These are phyloP conservation scores for Athalia cordata DNA, from an alignment of 2,888 invertebrate genomes.

Conservation along the genomic window DNA sequence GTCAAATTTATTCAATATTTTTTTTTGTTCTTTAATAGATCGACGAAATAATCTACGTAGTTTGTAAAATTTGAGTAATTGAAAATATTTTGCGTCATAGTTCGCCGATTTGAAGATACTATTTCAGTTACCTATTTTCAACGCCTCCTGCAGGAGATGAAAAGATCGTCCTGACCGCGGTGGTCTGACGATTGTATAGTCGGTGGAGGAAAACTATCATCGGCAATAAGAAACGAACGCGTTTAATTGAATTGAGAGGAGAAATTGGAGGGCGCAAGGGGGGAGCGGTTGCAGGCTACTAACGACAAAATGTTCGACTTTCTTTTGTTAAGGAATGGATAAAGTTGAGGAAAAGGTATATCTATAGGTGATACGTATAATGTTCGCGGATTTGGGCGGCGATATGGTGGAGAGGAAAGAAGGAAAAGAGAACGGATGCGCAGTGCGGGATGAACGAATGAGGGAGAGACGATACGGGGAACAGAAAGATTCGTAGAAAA, in stretches of 20 bases:
- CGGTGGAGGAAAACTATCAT: background rate
- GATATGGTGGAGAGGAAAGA: conserved; percentile 6
- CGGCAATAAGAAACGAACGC: conserved; percentile 20
- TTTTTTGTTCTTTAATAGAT: background rate
- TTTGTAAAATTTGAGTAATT: no score
- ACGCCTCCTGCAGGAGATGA: no score
- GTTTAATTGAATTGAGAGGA: conserved; percentile 31
- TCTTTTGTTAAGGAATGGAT: conserved; percentile 31
- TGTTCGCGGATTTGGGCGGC: no score
- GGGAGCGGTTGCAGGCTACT: background rate
- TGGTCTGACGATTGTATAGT: background rate
- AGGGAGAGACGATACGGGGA: background rate
- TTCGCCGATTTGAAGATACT: no score
- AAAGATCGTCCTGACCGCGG: no score
- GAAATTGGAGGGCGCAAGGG: background rate
- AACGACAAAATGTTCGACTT: conserved; percentile 34
- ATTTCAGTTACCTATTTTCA: no score
- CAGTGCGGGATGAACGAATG: background rate
- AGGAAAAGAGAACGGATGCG: conserved; percentile 2
- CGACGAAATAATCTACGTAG: background rate
- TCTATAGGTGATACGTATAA: background rate
- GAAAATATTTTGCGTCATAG: no score
- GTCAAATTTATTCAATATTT: background rate
- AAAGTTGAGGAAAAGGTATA: conserved; percentile 11
- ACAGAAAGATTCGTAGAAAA: conserved; percentile 19